phyloP scores from a whole-genome alignment of 2,888 invertebrate genomes.

The Drosophila helvetica region DNA sequence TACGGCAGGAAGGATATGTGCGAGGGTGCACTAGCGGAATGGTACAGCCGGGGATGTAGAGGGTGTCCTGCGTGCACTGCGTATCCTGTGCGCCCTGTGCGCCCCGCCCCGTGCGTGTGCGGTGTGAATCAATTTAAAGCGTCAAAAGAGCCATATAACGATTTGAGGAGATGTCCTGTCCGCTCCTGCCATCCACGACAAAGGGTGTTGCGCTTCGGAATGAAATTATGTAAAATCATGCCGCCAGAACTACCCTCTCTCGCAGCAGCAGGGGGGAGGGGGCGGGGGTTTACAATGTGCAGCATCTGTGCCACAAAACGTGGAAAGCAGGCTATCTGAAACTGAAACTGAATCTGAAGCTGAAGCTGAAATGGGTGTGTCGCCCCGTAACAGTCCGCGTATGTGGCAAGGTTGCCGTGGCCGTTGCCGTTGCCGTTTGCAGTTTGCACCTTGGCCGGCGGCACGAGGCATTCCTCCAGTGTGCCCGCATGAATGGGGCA shows the following conservation, averaged over 20 bases:
- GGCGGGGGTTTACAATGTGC: constrained; percentile 12
- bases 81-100: too few species aligned
- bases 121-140: constrained; percentile 80
- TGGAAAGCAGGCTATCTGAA: constrained; percentile 42
- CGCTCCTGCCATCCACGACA: constrained; percentile 37
- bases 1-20: constrained; percentile 12
- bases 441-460: constrained; percentile 65
- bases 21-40: constrained; percentile 32
- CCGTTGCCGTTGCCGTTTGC: constrained; percentile 44
- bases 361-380: too few species aligned
- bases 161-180: constrained; percentile 72
- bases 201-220: constrained; percentile 49
- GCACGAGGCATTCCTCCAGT: constrained; percentile 68
- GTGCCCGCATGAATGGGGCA: constrained; percentile 61
- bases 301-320: constrained; percentile 48
- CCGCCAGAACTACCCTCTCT: constrained; percentile 62
- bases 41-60: neutral
- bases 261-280: neutral
- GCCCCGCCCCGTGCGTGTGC: constrained; percentile 56
- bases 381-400: constrained; percentile 62
- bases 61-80: neutral
- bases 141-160: constrained; percentile 65
- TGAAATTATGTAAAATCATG: constrained; percentile 77
- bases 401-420: constrained; percentile 42
- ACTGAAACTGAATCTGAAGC: too few species aligned